phyloP scores from a whole-genome alignment of 2,797 vertebrate species.

The Paedocypris micromegethes region DNA sequence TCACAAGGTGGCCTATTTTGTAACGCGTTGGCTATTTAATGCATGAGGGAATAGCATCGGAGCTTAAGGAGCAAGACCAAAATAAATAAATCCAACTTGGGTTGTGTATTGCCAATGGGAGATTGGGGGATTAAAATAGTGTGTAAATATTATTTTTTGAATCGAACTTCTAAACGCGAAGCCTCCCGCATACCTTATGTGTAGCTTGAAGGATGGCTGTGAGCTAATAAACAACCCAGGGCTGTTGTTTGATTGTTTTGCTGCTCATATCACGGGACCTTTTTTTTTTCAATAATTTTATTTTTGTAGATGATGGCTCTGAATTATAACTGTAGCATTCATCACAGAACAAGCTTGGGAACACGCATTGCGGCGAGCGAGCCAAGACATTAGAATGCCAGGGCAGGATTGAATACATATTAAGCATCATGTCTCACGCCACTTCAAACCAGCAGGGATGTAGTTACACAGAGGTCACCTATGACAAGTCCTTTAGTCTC shows the following conservation, averaged over 20 bases:
- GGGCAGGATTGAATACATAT: constrained; percentile 49
- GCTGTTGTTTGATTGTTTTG: constrained; percentile 27
- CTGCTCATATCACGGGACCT: neutral
- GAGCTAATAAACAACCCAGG: constrained; percentile 25
- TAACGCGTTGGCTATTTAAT: constrained; percentile 66
- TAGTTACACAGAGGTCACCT: constrained; percentile 51
- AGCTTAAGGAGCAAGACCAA: neutral
- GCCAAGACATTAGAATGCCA: constrained; percentile 50
- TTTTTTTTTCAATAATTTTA: neutral
- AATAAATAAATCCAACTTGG: neutral
- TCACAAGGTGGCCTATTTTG: constrained; percentile 66
- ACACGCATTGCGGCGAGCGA: constrained; percentile 37
- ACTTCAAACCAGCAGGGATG: constrained; percentile 50
- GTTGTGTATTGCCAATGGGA: too few relatives aligned
- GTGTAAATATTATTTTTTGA: neutral
- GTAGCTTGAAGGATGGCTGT: constrained; percentile 23
- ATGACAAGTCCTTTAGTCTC: constrained; percentile 52
- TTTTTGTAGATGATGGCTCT: too few relatives aligned
- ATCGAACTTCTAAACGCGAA: neutral
- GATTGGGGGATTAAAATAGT: too few relatives aligned
- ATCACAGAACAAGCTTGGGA: neutral
- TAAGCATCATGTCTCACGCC: constrained; percentile 51
- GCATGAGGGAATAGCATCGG: constrained; percentile 54
- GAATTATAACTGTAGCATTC: too few relatives aligned
- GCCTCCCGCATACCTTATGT: neutral